Percentiles rank a stretch among this genome's conserved stretches.
phyloP scores from a whole-genome alignment of 2,888 invertebrate genomes.

The Acanthoscelides obtectus region DNA sequence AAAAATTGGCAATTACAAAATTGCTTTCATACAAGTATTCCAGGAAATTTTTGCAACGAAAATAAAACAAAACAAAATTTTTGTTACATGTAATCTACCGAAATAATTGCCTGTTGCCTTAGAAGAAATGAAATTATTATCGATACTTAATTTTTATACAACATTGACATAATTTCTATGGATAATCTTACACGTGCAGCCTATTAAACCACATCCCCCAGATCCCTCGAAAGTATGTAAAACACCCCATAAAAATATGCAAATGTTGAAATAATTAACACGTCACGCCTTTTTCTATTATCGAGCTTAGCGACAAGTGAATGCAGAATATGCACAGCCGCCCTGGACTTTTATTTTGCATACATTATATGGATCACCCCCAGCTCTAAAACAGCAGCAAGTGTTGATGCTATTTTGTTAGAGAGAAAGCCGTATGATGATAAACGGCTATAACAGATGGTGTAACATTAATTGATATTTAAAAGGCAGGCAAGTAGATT shows the following conservation, averaged over 20 bases:
- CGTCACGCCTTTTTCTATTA: conserved; percentile 41
- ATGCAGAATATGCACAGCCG: conserved; percentile 18
- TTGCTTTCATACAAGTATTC: too few species aligned
- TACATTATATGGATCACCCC: conserved; percentile 27
- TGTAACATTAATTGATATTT: not conserved
- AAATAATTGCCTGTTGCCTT: too few species aligned
- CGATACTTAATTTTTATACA: too few species aligned
- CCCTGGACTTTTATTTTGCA: conserved; percentile 14
- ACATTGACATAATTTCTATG: too few species aligned
- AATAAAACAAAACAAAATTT: too few species aligned
- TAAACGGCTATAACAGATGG: conserved; percentile 31
- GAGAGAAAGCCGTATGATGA: conserved; percentile 25
- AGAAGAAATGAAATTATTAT: too few species aligned
- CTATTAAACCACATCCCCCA: not conserved
- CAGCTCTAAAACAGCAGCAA: conserved; percentile 26
- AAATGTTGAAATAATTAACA: conserved; percentile 41
- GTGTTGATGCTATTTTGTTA: conserved; percentile 34
- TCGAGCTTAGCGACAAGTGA: conserved; percentile 40
- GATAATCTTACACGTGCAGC: not conserved
- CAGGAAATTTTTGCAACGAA: too few species aligned
- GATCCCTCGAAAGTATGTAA: not conserved
- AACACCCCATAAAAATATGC: conserved; percentile 23
- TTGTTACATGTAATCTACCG: too few species aligned
- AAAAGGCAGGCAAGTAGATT: not conserved
- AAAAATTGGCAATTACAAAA: too few species aligned